phyloP scores from a whole-genome alignment of 2,888 invertebrate genomes.

The Anagyrus pseudococci region DNA sequence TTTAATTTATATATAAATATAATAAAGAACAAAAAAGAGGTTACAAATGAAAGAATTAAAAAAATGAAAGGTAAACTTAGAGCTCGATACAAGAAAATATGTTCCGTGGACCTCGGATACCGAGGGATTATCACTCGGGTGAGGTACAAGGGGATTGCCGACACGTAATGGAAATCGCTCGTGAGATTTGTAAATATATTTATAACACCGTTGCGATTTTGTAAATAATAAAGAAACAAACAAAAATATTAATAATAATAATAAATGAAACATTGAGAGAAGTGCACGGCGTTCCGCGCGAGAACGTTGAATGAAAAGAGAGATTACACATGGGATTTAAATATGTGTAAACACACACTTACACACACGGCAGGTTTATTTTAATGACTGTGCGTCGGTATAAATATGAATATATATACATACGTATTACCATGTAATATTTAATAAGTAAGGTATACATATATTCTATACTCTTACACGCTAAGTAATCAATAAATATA shows the following conservation, averaged over 20 bases:
- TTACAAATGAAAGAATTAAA: too few relatives aligned
- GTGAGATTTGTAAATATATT: constrained; percentile 40
- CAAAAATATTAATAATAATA: too few relatives aligned
- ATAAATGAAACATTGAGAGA: too few relatives aligned
- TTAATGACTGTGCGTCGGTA: constrained; percentile 51
- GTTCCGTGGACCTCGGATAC: background rate
- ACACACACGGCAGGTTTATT: constrained; percentile 51
- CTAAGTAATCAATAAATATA: constrained; percentile 63
- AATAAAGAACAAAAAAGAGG: constrained; percentile 3
- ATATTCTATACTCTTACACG: constrained; percentile 61
- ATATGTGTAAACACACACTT: constrained; percentile 36
- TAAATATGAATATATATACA: constrained; percentile 44
- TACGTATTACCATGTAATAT: constrained; percentile 44
- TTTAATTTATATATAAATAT: constrained; percentile 19
- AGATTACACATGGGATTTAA: background rate
- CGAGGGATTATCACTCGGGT: constrained; percentile 12
- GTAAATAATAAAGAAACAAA: constrained; percentile 37
- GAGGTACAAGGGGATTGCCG: too few relatives aligned
- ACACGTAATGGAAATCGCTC: constrained; percentile 16
- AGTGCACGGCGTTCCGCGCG: constrained; percentile 41
- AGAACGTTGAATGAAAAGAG: constrained; percentile 10
- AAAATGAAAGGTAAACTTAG: background rate
- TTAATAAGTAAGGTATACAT: constrained; percentile 54
- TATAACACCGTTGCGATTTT: constrained; percentile 34
- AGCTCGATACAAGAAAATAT: background rate